Base-by-base conservation (phyloP, 2,113 vertebrate species). In the Heterotis niloticus region DNA sequence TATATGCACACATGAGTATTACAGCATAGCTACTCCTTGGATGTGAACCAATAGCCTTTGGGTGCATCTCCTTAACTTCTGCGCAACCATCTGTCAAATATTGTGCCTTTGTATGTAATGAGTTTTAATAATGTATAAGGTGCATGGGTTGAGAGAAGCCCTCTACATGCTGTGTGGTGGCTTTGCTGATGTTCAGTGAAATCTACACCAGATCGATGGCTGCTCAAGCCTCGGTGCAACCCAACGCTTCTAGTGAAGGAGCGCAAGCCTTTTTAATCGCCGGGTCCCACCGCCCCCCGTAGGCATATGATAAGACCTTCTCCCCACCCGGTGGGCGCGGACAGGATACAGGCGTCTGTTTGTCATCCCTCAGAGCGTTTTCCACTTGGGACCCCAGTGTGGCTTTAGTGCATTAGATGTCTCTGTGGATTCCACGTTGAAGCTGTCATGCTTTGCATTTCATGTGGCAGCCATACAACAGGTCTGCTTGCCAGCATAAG, bases 291-390 rank as follows among this genome's bases (percentile, higher is more conserved):
- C 12, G 10, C 84, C 80, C 60, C 60, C 62, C 4, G 69, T 3
- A 34, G 26, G 10, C 24, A 10, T 24, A 72, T 29, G 94, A 96
- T 95, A 94, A 90, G 86, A 81, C 77, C 57, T 10, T 66, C 14
- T 62, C 57, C 60, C 34, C 34, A 44, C 34, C 34, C 34, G 7
- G 65, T 84, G 92, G 91, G 92, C 51, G 91, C 87, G 86, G 89
- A 79, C 81, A 1, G 79, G 80, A 79, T 69, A 29, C 12, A 51
- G 20, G n/a, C 67, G 0, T 0, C 0, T 18, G 10, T 4, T 81
- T 44, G 65, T 28, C 77, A 0, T 0, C 7, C 5, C 78, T 23
- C 69, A 70, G 71, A 0, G 0, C 64, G 12, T 5, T 0, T 4
- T 12, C 17, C 13, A 0, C 56, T 68, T 23, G 51, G 13, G n/a